Conservation (phyloP, 2,797 vertebrate genomes). For the Tamandua tetradactyla region DNA sequence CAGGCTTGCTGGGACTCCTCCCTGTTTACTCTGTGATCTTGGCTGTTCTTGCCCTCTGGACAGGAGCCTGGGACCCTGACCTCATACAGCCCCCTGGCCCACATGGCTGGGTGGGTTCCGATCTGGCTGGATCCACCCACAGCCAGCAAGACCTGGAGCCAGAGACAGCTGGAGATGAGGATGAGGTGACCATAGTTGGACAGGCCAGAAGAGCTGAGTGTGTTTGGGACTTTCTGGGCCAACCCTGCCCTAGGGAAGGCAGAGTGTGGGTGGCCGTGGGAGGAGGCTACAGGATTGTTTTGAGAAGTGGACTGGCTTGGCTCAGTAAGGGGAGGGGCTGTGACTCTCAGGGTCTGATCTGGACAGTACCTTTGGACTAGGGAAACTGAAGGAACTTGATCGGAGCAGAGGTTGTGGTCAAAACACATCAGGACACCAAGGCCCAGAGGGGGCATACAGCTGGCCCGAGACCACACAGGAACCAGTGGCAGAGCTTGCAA, state of each 20-base stretch:
- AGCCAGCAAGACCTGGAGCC: conserved; percentile 81
- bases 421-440: not conserved
- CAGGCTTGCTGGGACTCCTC: not conserved
- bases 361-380: not conserved
- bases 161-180: conserved; percentile 86
- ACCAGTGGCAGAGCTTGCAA: not conserved
- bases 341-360: not conserved
- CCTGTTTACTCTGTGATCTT: not conserved
- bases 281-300: not conserved
- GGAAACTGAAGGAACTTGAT: not conserved
- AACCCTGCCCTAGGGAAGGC: not conserved
- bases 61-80: conserved; percentile 61
- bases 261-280: not conserved
- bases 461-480: not conserved
- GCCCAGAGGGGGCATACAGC: not conserved
- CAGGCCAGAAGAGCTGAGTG: not conserved
- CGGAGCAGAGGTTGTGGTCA: not conserved
- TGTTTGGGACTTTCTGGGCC: not conserved
- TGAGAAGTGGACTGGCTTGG: not conserved
- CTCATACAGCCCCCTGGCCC: conserved; percentile 62
- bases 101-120: not conserved
- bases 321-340: not conserved
- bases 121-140: conserved; percentile 37
- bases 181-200: not conserved
- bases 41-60: conserved; percentile 56